These are phyloP conservation scores for Microcebus griseorufus DNA, from an alignment of 2,113 vertebrate genomes.

Conservation along the genomic window DNA sequence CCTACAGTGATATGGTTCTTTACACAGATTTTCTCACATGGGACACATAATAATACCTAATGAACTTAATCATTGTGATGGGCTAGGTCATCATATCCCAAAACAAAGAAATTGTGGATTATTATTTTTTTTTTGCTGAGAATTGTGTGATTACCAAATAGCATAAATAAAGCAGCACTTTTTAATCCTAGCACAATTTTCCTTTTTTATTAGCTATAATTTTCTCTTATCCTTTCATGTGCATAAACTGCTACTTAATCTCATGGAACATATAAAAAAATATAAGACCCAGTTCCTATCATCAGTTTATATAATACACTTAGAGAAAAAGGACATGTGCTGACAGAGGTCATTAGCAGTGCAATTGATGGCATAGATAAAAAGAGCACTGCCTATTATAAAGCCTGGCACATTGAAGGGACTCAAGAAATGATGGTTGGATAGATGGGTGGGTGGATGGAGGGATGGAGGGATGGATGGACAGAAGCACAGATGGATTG, in stretches of 20 bases:
- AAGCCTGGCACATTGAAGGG: not conserved
- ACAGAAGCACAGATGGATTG: not conserved
- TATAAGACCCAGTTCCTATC: not conserved
- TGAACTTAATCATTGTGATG: not conserved
- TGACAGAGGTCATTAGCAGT: not conserved
- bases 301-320: not conserved
- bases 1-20: constrained; percentile 13
- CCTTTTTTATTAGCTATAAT: not conserved
- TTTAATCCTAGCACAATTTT: not conserved
- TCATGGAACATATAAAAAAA: not conserved
- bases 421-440: not conserved
- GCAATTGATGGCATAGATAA: not conserved
- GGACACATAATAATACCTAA: not conserved
- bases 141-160: not conserved
- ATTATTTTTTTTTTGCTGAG: not conserved
- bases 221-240: not conserved
- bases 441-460: not conserved
- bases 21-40: not conserved
- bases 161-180: not conserved
- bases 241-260: not conserved
- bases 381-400: not conserved
- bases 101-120: constrained; percentile 1
- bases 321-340: not conserved
- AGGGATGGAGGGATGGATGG: not conserved
- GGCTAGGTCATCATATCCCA: not conserved